Evolutionary conservation across 2,113 vertebrate species (phyloP).

Genomic region (Leptobrachium leishanense): DNA sequence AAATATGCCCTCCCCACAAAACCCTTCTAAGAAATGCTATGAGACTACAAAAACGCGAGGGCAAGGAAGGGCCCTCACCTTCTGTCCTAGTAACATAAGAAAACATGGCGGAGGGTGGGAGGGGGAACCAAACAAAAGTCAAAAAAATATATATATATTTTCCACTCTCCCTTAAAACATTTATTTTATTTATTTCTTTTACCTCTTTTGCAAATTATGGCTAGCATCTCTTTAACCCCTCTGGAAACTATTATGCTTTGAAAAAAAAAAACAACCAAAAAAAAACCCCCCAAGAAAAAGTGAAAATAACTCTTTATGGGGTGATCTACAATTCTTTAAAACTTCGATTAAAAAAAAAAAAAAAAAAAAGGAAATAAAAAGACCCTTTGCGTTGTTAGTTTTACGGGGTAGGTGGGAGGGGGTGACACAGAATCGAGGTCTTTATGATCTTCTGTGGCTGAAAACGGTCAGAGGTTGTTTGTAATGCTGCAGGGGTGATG

Average conservation of each 20-base stretch:
- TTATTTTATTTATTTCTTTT: neutral
- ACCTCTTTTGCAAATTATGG: conserved; percentile 28
- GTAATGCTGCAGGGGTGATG: conserved; percentile 28
- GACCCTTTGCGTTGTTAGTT: neutral
- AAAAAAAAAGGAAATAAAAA: too few species aligned
- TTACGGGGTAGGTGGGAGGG: conserved; percentile 16
- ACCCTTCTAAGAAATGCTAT: conserved; percentile 9
- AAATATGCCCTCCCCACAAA: conserved; percentile 15
- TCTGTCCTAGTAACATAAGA: conserved; percentile 5
- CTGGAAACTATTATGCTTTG: neutral
- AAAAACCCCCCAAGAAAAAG: neutral
- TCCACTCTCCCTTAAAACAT: conserved; percentile 21
- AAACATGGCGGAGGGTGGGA: neutral
- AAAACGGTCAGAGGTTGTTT: conserved; percentile 22
- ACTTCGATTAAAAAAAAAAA: neutral
- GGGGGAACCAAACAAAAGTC: neutral
- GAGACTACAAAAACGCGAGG: conserved; percentile 9
- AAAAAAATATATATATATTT: neutral
- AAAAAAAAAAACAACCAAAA: neutral
- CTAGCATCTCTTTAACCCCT: conserved; percentile 26
- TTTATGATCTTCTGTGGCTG: conserved; percentile 31
- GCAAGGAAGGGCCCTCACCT: conserved; percentile 5
- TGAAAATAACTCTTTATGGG: conserved; percentile 7
- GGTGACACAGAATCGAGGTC: conserved; percentile 29
- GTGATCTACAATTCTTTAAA: neutral